These are phyloP conservation scores for Lasioglossum marginatum DNA, from an alignment of 2,888 invertebrate species.

Conservation along the genomic window DNA sequence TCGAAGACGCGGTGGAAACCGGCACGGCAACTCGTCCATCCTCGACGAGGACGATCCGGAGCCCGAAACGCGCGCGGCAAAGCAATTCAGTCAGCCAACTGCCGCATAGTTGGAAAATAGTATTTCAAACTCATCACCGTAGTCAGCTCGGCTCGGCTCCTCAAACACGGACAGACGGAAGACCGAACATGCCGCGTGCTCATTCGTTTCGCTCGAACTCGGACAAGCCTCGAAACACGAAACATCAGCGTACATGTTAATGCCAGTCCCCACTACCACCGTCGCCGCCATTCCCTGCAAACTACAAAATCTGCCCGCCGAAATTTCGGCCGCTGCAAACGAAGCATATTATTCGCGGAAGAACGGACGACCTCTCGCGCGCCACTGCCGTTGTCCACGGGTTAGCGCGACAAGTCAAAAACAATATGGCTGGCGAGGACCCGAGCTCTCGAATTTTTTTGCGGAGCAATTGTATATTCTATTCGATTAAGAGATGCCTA, in stretches of 20 bases:
- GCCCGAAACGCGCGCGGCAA: conserved; percentile 20
- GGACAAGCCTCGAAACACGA: conserved; percentile 42
- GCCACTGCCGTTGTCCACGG: neutral
- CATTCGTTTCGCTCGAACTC: conserved; percentile 18
- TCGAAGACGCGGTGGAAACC: conserved; percentile 22
- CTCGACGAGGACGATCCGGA: neutral
- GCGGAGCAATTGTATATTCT: neutral
- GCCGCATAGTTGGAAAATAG: neutral
- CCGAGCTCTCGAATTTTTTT: neutral
- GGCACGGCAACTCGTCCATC: neutral
- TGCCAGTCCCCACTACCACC: neutral
- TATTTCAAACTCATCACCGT: conserved; percentile 15
- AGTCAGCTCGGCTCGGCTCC: neutral
- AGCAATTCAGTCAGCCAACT: neutral
- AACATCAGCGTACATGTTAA: conserved; percentile 37
- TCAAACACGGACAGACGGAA: conserved; percentile 14
- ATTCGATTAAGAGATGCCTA: too few relatives aligned
- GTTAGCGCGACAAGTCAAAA: neutral
- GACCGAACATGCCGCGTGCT: conserved; percentile 34
- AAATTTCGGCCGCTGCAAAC: conserved; percentile 12
- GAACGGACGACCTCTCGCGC: neutral
- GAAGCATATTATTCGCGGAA: conserved; percentile 10
- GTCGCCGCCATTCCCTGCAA: neutral
- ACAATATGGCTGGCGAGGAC: neutral
- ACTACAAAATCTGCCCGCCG: conserved; percentile 17